These are phyloP conservation scores for Aphelinus atriplicis DNA, from an alignment of 1,140 invertebrate genomes.

Conservation along the genomic window DNA sequence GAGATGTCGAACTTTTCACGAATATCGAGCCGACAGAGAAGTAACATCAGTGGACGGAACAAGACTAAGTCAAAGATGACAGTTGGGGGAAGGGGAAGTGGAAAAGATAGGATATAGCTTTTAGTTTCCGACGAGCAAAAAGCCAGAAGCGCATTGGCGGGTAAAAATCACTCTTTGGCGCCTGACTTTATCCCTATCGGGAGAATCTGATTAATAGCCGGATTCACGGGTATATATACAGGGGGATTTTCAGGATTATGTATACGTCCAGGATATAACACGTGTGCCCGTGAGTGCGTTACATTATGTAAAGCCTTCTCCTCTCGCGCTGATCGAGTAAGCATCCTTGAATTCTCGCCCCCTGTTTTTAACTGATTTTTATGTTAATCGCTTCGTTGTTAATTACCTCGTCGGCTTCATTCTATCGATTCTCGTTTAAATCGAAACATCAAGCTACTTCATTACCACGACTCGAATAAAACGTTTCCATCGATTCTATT, in stretches of 20 bases:
- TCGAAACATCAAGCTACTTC: too few relatives aligned
- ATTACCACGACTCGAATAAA: too few relatives aligned
- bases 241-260: conserved; percentile 48
- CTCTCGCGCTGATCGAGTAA: conserved; percentile 9
- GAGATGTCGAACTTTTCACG: too few relatives aligned
- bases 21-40: too few relatives aligned
- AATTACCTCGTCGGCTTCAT: too few relatives aligned
- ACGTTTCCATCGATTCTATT: too few relatives aligned
- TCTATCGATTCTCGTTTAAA: too few relatives aligned
- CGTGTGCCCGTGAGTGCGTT: conserved; percentile 42
- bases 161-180: conserved; percentile 61
- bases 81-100: too few relatives aligned
- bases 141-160: conserved; percentile 23
- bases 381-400: neutral
- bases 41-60: too few relatives aligned
- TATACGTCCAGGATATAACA: conserved; percentile 42
- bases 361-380: conserved; percentile 14
- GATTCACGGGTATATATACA: conserved; percentile 48
- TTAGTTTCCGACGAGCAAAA: conserved; percentile 30
- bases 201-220: conserved; percentile 62
- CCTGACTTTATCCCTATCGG: conserved; percentile 54
- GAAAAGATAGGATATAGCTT: conserved; percentile 9
- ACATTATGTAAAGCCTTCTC: conserved; percentile 39
- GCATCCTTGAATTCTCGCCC: conserved; percentile 7
- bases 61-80: neutral